These are phyloP conservation scores for Drosophila seguyi DNA, from an alignment of 1,140 invertebrate species.

Conservation along the genomic window DNA sequence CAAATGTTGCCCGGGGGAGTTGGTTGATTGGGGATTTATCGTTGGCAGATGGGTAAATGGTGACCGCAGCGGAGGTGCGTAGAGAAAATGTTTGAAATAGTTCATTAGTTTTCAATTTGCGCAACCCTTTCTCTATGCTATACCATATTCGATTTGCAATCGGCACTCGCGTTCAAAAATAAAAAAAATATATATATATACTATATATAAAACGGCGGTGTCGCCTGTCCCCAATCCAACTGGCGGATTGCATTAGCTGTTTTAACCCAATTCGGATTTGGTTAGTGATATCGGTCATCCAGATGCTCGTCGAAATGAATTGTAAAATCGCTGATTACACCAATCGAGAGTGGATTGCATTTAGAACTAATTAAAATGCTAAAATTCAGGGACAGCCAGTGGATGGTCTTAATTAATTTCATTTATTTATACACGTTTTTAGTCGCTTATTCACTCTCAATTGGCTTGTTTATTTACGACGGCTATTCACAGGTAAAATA, in stretches of 20 bases:
- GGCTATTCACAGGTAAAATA: conserved; percentile 11
- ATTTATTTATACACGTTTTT: conserved; percentile 40
- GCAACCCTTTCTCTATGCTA: conserved; percentile 20
- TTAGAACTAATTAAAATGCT: conserved; percentile 62
- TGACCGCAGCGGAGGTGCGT: conserved; percentile 55
- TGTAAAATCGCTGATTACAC: conserved; percentile 51
- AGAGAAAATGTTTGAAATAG: conserved; percentile 66
- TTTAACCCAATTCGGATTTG: conserved; percentile 24
- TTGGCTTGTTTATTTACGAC: conserved; percentile 36
- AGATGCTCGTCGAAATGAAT: conserved; percentile 35
- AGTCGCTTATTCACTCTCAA: conserved; percentile 37
- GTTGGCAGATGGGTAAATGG: conserved; percentile 25
- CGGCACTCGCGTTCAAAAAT: background rate
- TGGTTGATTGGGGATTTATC: conserved; percentile 32
- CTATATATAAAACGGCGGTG: background rate
- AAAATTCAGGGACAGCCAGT: conserved; percentile 25
- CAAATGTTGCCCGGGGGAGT: conserved; percentile 39
- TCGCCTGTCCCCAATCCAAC: conserved; percentile 32
- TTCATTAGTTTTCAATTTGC: conserved; percentile 73
- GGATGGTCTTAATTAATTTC: conserved; percentile 39
- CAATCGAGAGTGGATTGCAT: conserved; percentile 38
- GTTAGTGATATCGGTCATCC: conserved; percentile 22
- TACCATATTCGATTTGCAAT: conserved; percentile 36
- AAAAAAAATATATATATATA: background rate
- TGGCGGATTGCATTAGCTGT: conserved; percentile 27